Percentiles rank a stretch among this genome's conserved stretches.
Evolutionary conservation across 2,113 vertebrate genomes (phyloP).

Genomic region (Campylorhamphus procurvoides): DNA sequence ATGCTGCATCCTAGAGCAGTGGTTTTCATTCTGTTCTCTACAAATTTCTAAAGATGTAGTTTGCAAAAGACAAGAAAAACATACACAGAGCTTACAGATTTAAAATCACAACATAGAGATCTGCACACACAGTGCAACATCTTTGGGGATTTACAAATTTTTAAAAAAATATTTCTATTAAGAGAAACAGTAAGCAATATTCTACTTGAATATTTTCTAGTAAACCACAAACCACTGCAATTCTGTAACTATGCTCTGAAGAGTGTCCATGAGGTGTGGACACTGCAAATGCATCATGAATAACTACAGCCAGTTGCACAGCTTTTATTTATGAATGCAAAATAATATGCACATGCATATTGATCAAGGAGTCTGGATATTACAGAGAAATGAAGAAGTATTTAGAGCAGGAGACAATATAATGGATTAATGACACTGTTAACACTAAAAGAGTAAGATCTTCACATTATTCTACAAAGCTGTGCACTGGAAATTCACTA

Average conservation of each 20-base stretch:
- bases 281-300: accelerated
- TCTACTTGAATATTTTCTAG: neutral
- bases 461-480: neutral
- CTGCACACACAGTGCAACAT: neutral
- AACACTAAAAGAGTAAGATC: neutral
- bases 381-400: neutral
- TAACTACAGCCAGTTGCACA: neutral
- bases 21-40: neutral
- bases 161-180: neutral
- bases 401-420: neutral
- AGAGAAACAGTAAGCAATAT: neutral
- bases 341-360: neutral
- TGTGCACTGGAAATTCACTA: neutral
- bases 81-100: neutral
- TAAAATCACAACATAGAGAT: neutral
- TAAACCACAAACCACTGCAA: neutral
- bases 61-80: neutral
- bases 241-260: neutral
- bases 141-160: neutral
- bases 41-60: neutral
- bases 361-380: neutral
- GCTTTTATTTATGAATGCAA: neutral
- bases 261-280: neutral
- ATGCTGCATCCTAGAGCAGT: neutral
- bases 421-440: neutral